Conservation (phyloP, 2,113 vertebrate genomes). For the Forbesichthys papilliferus region DNA sequence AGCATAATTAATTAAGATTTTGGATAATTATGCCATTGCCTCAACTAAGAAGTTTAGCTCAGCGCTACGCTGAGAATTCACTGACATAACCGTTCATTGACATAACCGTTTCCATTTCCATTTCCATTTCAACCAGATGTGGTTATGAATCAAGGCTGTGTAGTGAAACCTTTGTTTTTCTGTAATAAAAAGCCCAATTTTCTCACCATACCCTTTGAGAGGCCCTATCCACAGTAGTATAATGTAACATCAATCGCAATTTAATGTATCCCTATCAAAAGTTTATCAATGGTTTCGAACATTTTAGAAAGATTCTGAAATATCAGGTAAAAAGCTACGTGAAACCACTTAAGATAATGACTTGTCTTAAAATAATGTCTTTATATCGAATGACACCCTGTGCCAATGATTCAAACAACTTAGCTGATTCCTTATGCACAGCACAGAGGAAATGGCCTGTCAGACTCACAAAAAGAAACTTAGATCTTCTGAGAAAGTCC, state of each 20-base stretch:
- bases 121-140: background rate
- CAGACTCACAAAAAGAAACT: background rate
- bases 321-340: conserved; percentile 8
- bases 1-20: too few species aligned
- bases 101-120: too few species aligned
- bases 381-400: conserved; percentile 21
- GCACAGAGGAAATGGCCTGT: background rate
- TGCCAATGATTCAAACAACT: conserved; percentile 1
- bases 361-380: conserved; percentile 1
- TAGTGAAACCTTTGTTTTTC: background rate
- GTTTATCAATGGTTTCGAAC: background rate
- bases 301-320: background rate
- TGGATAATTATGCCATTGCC: too few species aligned
- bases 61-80: too few species aligned
- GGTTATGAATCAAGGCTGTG: background rate
- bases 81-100: too few species aligned
- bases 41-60: too few species aligned
- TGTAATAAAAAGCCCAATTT: background rate
- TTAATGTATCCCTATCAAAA: conserved; percentile 21
- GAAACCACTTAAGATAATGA: conserved; percentile 49
- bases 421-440: background rate
- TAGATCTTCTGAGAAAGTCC: too few species aligned
- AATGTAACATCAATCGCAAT: conserved; percentile 5
- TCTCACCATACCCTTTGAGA: conserved; percentile 1
- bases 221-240: background rate